Base-by-base conservation (phyloP, 2,888 invertebrate species). In the Tupiocoris notatus region DNA sequence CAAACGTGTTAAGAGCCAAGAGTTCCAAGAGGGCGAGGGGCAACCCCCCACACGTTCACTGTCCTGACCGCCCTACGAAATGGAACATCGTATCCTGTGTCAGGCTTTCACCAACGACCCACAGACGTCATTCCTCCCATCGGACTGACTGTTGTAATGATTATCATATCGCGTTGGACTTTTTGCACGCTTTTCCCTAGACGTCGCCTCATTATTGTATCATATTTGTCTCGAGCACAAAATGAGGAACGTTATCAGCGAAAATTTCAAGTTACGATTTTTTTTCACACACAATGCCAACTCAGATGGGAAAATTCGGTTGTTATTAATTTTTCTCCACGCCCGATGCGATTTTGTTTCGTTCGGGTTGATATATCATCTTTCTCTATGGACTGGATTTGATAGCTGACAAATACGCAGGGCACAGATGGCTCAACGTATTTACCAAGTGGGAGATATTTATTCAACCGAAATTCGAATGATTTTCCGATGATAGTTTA, bases 1-100 rank as follows among this genome's bases (percentile, higher is more conserved):
- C n/a, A 54, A 54, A 22, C 56, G 21, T 21, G 67, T 67, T 67
- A 67, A 39, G 57, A 67, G 67, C 67, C 67, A 57, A 67, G 39
- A 39, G 39, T 12, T 12, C 39, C 39, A 39, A 39, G 39, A 12
- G 39, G 39, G 39, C 39, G 39, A 12, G 39, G 39, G 39, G 39
- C 39, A 7, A 39, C 39, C 39, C 39, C 39, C 39, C 3, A 39
- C 39, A n/a, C n/a, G n/a, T n/a, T 39, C 12, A 39, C 39, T 12
- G 6, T 12, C 39, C 12, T 12, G 39, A 39, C 3, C 39, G 39
- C 39, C 39, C 39, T 39, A 3, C 39, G 6, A 3, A 3, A 12
- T 12, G 12, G 39, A 39, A 39, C 39, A 39, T 39, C 39, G 39
- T 39, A 39, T 39, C 39, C 39, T 39, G 39, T 39, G 39, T 39